These are phyloP conservation scores for Cebidichthys violaceus DNA, from an alignment of 2,113 vertebrate species.

Conservation along the genomic window DNA sequence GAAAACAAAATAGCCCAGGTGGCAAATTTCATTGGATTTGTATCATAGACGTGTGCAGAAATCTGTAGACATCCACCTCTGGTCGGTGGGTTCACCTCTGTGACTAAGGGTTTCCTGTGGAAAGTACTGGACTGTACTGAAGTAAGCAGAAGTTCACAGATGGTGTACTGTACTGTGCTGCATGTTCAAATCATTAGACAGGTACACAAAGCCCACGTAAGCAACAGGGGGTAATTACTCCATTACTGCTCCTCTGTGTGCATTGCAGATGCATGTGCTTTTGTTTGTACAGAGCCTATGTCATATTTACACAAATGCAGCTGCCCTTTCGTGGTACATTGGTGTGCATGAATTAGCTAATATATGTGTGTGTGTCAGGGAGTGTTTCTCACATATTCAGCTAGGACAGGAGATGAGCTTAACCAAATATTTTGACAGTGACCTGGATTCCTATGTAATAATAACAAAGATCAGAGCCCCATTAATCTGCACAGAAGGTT, in stretches of 20 bases:
- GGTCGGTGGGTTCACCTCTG: conserved; percentile 44
- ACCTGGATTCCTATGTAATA: conserved; percentile 51
- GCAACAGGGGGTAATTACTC: conserved; percentile 18
- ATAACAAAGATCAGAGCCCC: conserved; percentile 48
- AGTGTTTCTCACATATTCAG: conserved; percentile 53
- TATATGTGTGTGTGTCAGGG: conserved; percentile 28
- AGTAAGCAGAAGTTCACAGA: conserved; percentile 67
- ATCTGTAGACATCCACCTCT: conserved; percentile 35
- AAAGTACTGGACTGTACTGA: conserved; percentile 66
- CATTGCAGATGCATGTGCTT: neutral
- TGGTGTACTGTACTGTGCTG: conserved; percentile 29
- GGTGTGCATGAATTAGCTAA: conserved; percentile 27
- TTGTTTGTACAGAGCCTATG: conserved; percentile 16
- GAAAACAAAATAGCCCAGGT: neutral
- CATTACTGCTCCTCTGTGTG: conserved; percentile 18
- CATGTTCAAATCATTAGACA: conserved; percentile 40
- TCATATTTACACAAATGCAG: neutral
- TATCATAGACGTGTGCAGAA: conserved; percentile 12
- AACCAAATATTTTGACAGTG: conserved; percentile 67
- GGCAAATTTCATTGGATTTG: neutral
- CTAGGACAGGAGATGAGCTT: conserved; percentile 47
- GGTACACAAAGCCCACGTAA: conserved; percentile 21
- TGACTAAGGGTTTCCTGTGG: conserved; percentile 72
- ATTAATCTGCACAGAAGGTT: conserved; percentile 10
- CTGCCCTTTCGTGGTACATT: conserved; percentile 2